These are phyloP conservation scores for Otolemur crassicaudatus DNA, from an alignment of 2,797 vertebrate species.

Conservation along the genomic window DNA sequence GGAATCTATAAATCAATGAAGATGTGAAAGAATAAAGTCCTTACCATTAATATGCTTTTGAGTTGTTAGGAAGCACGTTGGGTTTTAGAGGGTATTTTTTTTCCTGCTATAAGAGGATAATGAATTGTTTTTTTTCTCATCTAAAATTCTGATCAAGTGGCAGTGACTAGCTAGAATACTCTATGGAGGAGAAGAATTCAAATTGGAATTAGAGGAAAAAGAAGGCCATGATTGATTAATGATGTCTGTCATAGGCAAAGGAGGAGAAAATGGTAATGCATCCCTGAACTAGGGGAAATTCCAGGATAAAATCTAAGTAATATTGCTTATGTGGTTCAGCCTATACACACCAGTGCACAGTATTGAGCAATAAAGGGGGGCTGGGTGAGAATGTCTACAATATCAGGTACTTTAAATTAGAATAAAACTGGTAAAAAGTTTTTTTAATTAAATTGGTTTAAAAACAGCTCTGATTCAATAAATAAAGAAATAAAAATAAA, in stretches of 20 bases:
- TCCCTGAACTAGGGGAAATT: slow-evolving; percentile 14
- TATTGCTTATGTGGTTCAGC: background rate
- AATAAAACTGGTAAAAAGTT: background rate
- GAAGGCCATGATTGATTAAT: background rate
- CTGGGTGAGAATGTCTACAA: background rate
- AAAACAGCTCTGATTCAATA: background rate
- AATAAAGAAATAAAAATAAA: too few species aligned
- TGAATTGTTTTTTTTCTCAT: background rate
- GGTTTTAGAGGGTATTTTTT: background rate
- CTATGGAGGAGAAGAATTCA: slow-evolving; percentile 23
- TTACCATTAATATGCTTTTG: background rate
- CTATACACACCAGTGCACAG: background rate
- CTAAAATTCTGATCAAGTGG: background rate
- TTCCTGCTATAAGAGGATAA: background rate
- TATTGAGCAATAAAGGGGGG: background rate
- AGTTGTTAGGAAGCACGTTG: background rate
- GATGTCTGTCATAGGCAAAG: background rate
- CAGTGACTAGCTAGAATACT: background rate
- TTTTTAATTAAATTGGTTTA: background rate
- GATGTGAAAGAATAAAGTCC: background rate
- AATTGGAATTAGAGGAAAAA: background rate
- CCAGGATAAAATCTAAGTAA: background rate
- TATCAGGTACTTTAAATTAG: background rate
- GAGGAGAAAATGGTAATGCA: background rate
- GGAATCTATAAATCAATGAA: background rate